These are phyloP conservation scores for Chaetorhynchus papuensis DNA, from an alignment of 2,113 vertebrate species.

Conservation along the genomic window DNA sequence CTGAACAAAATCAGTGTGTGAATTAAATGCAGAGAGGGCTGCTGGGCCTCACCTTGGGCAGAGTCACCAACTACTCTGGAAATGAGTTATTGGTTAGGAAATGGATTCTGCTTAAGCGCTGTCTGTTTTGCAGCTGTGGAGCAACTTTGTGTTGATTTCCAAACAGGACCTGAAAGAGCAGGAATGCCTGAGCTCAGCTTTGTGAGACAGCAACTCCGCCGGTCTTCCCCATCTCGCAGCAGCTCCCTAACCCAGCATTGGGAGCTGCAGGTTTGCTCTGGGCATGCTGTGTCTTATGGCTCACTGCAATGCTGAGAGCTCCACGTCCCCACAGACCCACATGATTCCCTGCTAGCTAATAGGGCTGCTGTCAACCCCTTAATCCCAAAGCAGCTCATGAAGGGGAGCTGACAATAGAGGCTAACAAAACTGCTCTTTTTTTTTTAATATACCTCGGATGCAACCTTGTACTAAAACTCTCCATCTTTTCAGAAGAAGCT, in stretches of 20 bases:
- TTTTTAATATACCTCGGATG: rapidly evolving
- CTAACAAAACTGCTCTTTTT: neutral
- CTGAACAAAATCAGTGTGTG: neutral
- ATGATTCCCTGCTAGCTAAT: neutral
- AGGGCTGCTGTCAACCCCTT: neutral
- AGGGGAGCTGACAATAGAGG: neutral
- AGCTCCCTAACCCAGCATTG: neutral
- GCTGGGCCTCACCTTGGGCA: neutral
- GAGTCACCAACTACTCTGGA: neutral
- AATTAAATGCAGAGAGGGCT: neutral
- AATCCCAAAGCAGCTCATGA: neutral
- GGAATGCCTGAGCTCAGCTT: neutral
- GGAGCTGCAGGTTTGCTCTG: neutral
- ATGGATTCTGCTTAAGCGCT: neutral
- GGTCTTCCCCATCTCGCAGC: neutral
- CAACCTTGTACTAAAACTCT: neutral
- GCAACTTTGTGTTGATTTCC: neutral
- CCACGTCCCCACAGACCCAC: neutral
- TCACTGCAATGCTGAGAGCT: neutral
- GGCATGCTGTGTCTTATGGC: neutral
- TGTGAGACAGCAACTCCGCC: neutral
- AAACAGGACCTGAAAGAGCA: neutral
- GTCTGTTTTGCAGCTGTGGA: neutral
- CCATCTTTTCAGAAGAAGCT: neutral
- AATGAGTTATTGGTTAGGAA: neutral